Conservation (phyloP, 2,113 vertebrate genomes). For the Pampusana beccarii region DNA sequence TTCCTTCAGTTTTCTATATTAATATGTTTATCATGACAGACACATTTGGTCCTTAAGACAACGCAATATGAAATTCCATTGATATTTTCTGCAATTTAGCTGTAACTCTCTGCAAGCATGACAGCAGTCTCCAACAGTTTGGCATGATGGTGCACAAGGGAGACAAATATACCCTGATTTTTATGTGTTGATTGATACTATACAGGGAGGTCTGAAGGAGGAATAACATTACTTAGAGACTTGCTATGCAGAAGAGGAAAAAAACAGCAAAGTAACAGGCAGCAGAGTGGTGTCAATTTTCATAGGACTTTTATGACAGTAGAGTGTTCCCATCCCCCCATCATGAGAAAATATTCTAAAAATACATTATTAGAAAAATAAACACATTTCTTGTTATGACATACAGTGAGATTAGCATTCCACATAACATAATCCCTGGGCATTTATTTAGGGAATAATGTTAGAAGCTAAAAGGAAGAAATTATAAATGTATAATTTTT, state of each 20-base stretch:
- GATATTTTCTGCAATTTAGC: neutral
- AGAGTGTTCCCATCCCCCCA: rapidly evolving
- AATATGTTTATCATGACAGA: neutral
- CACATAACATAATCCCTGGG: neutral
- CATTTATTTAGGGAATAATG: neutral
- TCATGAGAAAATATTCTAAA: neutral
- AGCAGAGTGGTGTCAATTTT: neutral
- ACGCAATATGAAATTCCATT: neutral
- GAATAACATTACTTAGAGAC: neutral
- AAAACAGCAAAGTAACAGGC: neutral
- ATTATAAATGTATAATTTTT: neutral
- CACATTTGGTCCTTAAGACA: neutral
- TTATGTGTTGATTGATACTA: neutral
- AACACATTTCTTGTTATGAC: neutral
- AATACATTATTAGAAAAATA: neutral
- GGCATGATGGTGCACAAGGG: neutral
- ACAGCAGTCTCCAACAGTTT: neutral
- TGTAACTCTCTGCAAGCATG: neutral
- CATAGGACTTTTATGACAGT: neutral
- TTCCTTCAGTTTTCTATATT: neutral
- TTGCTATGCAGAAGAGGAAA: neutral
- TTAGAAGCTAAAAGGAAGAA: neutral
- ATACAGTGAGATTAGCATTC: neutral
- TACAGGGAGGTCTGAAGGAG: neutral
- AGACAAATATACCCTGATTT: neutral